Conservation (phyloP, 1,140 invertebrate species). For the Diabrotica undecimpunctata region DNA sequence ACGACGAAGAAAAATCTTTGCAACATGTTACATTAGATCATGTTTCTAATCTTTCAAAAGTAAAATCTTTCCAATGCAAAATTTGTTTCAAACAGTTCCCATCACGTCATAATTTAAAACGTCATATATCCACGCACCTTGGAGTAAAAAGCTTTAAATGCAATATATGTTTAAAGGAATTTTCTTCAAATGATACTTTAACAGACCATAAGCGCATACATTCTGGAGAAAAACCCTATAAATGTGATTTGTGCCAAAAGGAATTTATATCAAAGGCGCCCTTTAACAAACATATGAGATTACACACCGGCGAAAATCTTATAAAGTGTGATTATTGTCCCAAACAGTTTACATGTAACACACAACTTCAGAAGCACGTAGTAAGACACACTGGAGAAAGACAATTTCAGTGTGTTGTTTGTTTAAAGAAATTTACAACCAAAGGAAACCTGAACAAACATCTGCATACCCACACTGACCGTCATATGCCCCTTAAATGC, state of each 20-base stretch:
- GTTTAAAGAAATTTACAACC: background rate
- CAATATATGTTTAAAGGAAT: background rate
- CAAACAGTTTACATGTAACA: background rate
- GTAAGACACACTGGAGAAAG: background rate
- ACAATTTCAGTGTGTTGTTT: background rate
- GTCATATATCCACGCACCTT: background rate
- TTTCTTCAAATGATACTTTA: background rate
- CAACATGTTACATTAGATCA: too few species aligned
- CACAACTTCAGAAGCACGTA: constrained; percentile 14
- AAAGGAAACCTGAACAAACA: background rate
- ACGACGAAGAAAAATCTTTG: too few species aligned
- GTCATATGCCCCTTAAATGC: background rate
- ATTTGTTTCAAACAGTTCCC: background rate
- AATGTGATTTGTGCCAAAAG: background rate
- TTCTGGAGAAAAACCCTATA: background rate
- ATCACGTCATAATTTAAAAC: background rate
- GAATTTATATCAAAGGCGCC: background rate
- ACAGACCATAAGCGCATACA: background rate
- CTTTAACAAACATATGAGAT: background rate
- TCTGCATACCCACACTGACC: background rate
- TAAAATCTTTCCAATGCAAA: background rate
- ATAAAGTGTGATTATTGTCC: background rate
- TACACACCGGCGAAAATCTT: background rate
- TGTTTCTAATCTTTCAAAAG: background rate
- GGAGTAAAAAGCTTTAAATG: background rate